phyloP scores from a whole-genome alignment of 2,113 vertebrate species.

The Gorsachius goisagi region DNA sequence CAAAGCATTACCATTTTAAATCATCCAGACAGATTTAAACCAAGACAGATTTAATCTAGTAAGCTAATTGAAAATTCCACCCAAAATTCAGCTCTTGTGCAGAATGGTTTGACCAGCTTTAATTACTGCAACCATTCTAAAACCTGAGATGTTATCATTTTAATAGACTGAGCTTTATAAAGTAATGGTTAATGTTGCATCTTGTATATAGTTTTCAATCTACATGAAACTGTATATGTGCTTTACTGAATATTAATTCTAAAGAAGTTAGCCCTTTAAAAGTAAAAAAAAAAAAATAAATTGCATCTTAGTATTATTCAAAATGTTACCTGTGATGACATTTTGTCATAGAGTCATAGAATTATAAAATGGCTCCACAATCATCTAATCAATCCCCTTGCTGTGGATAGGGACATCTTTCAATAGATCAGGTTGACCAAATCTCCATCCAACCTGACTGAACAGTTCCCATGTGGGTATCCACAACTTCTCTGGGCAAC shows the following conservation, averaged over 20 bases:
- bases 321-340: not conserved
- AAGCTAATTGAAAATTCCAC: not conserved
- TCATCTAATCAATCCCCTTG: not conserved
- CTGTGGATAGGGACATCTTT: not conserved
- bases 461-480: not conserved
- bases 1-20: not conserved
- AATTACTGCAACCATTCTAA: not conserved
- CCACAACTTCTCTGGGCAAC: not conserved
- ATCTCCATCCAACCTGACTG: not conserved
- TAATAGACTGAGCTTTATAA: constrained; percentile 4
- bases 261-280: not conserved
- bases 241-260: not conserved
- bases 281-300: not conserved
- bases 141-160: not conserved
- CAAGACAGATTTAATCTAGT: not conserved
- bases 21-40: not conserved
- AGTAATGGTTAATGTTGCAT: not conserved
- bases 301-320: not conserved
- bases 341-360: not conserved
- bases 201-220: not conserved
- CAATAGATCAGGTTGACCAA: not conserved
- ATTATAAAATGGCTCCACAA: not conserved
- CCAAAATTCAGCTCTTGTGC: not conserved
- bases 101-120: not conserved
- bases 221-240: not conserved